Evolutionary conservation across 2,888 invertebrate genomes (phyloP).

Genomic region (Venustoraphidia nigricollis): DNA sequence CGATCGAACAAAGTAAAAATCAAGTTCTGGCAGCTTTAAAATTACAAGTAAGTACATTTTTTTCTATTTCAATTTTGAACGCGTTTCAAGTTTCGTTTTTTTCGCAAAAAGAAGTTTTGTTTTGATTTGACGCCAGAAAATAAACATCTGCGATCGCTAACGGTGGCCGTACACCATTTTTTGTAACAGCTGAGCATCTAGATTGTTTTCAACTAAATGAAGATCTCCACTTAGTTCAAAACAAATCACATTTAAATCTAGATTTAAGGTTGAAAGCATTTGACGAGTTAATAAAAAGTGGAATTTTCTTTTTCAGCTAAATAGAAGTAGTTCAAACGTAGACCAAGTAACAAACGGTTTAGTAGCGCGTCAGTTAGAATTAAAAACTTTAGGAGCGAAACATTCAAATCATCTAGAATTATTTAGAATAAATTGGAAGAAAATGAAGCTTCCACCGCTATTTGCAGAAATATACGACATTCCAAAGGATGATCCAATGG

Average conservation of each 20-base stretch:
- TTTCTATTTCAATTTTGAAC: too few relatives aligned
- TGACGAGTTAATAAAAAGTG: too few relatives aligned
- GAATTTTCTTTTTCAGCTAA: conserved; percentile 26
- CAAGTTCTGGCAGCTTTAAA: conserved; percentile 76
- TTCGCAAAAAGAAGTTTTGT: too few relatives aligned
- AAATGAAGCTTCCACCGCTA: conserved; percentile 73
- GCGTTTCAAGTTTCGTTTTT: too few relatives aligned
- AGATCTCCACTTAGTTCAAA: too few relatives aligned
- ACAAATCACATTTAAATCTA: too few relatives aligned
- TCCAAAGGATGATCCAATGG: conserved; percentile 52
- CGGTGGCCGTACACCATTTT: too few relatives aligned
- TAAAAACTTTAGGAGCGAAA: conserved; percentile 62
- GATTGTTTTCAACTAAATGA: too few relatives aligned
- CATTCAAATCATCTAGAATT: conserved; percentile 77
- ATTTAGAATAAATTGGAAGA: conserved; percentile 81
- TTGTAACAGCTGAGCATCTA: too few relatives aligned
- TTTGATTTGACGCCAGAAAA: too few relatives aligned
- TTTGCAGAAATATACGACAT: conserved; percentile 97
- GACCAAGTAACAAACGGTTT: conserved; percentile 39
- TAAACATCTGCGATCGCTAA: too few relatives aligned
- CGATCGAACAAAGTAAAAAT: conserved; percentile 65
- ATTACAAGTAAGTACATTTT: conserved; percentile 40
- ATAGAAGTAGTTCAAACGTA: conserved; percentile 42
- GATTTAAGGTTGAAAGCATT: too few relatives aligned
- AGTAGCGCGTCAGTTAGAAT: conserved; percentile 52